phyloP scores from a whole-genome alignment of 2,113 vertebrate genomes.

The Periophthalmodon schlosseri region DNA sequence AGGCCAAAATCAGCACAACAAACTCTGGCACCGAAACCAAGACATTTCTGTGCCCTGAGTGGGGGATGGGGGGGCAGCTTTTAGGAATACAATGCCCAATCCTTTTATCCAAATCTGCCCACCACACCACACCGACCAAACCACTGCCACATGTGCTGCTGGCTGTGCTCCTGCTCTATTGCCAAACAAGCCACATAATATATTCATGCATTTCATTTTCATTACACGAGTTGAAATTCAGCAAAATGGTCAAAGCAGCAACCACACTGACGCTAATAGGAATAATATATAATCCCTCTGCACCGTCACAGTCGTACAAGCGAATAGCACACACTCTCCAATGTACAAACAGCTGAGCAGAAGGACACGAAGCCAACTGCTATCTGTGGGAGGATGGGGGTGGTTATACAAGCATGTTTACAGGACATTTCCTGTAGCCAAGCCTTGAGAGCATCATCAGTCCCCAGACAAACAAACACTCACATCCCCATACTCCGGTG shows the following conservation, averaged over 20 bases:
- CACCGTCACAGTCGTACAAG: constrained; percentile 31
- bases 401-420: constrained; percentile 76
- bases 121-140: constrained; percentile 34
- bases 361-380: constrained; percentile 58
- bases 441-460: constrained; percentile 69
- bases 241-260: constrained; percentile 34
- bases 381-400: constrained; percentile 65
- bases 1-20: constrained; percentile 42
- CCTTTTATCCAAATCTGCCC: constrained; percentile 54
- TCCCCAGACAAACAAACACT: constrained; percentile 71
- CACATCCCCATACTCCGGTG: constrained; percentile 36
- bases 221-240: constrained; percentile 41
- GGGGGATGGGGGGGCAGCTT: constrained; percentile 43
- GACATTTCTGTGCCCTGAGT: constrained; percentile 49
- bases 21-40: constrained; percentile 43
- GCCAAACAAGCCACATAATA: constrained; percentile 40
- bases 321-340: constrained; percentile 24
- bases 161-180: constrained; percentile 31
- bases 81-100: constrained; percentile 52
- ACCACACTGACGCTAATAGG: constrained; percentile 30
- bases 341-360: constrained; percentile 42
- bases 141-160: constrained; percentile 28
- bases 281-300: constrained; percentile 46
- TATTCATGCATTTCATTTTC: constrained; percentile 43
- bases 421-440: constrained; percentile 76